Evolutionary conservation across 2,888 invertebrate species (phyloP).

Genomic region (Frankliniella fusca): DNA sequence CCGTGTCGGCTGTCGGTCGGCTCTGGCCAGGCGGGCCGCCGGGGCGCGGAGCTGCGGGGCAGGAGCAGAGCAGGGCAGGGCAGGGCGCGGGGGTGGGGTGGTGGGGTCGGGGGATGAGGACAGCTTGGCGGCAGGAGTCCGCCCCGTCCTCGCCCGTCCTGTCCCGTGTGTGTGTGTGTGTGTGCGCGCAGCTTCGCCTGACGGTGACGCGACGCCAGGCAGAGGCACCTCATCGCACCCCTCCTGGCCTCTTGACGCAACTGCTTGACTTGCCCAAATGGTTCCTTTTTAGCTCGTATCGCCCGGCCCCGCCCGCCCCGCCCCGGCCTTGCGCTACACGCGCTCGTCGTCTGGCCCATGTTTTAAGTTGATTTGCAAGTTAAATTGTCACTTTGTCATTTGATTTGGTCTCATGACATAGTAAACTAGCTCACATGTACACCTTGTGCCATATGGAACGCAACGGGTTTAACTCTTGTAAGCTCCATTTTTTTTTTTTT

Average conservation of each 20-base stretch:
- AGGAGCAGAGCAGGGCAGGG: background rate
- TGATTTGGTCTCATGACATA: slow-evolving; percentile 13
- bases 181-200: background rate
- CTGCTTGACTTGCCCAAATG: background rate
- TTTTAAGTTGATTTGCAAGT: slow-evolving; percentile 25
- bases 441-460: slow-evolving; percentile 11
- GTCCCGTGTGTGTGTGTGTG: too few relatives aligned
- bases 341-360: slow-evolving; percentile 2
- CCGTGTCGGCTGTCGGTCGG: background rate
- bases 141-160: too few relatives aligned
- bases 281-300: background rate
- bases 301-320: background rate
- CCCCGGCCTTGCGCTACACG: slow-evolving; percentile 6
- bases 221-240: background rate
- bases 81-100: background rate
- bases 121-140: background rate
- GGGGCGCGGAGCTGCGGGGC: background rate
- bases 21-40: background rate
- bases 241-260: slow-evolving; percentile 11
- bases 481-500: background rate
- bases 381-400: slow-evolving; percentile 7
- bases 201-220: background rate
- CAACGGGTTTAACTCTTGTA: slow-evolving; percentile 22
- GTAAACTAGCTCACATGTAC: slow-evolving; percentile 16
- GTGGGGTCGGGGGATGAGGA: background rate